Evolutionary conservation across 2,888 invertebrate genomes (phyloP).

Genomic region (Cataglyphis rosenhaueri): DNA sequence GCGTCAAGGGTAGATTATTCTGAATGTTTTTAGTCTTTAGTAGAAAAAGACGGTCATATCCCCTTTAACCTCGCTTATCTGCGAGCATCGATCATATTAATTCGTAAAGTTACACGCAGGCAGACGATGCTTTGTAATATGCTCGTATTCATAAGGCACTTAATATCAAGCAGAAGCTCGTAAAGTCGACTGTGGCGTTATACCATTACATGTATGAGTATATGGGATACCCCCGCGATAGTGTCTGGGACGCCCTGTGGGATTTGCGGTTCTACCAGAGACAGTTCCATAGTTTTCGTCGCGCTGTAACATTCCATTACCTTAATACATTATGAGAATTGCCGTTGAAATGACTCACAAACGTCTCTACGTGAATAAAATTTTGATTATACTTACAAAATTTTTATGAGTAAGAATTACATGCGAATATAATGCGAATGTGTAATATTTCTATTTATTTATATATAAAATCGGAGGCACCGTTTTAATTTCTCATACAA

Average conservation of each 20-base stretch:
- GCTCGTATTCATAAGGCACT: constrained; percentile 49
- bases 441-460: background rate
- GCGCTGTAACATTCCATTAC: constrained; percentile 1
- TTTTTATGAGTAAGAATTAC: background rate
- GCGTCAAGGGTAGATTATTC: background rate
- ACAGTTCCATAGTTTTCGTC: constrained; percentile 10
- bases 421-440: background rate
- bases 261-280: constrained; percentile 22
- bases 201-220: background rate
- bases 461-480: background rate
- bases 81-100: constrained; percentile 70
- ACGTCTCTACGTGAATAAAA: background rate
- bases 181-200: constrained; percentile 28
- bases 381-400: background rate
- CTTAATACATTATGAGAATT: constrained; percentile 12
- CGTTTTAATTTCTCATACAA: background rate
- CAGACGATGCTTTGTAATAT: background rate
- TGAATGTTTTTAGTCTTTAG: background rate
- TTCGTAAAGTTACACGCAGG: constrained; percentile 58
- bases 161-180: constrained; percentile 57
- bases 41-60: constrained; percentile 29
- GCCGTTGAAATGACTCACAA: background rate
- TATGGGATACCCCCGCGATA: constrained; percentile 30
- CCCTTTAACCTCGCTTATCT: constrained; percentile 67
- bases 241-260: background rate